A percentile compares a stretch with the other conserved stretches of the same genome.
Evolutionary conservation across 1,140 invertebrate genomes (phyloP).

Genomic region (Lepidurus apus): DNA sequence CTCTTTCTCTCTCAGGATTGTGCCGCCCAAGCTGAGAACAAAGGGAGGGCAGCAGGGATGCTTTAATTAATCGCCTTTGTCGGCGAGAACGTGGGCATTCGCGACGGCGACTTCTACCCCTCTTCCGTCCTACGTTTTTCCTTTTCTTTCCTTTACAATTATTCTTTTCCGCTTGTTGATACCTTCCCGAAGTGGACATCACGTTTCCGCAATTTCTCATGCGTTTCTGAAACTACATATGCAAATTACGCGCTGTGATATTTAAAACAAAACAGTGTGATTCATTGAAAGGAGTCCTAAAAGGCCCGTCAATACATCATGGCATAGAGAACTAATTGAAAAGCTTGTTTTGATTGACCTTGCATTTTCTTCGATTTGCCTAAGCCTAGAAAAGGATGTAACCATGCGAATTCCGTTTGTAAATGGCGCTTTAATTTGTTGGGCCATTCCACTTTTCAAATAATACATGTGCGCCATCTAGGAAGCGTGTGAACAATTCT

Average conservation of each 20-base stretch:
- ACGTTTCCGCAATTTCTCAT: neutral
- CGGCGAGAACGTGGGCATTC: slow-evolving; percentile 20
- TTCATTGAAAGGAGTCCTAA: too few species aligned
- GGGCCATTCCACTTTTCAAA: too few species aligned
- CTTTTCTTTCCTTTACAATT: neutral
- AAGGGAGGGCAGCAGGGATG: slow-evolving; percentile 20
- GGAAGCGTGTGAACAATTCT: too few species aligned
- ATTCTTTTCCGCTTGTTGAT: neutral
- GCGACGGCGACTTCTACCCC: neutral
- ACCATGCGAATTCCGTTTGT: too few species aligned
- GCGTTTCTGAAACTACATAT: neutral
- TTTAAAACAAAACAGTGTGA: too few species aligned
- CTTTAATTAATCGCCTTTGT: slow-evolving; percentile 22
- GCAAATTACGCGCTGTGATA: neutral
- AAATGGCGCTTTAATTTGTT: too few species aligned
- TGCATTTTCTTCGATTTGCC: too few species aligned
- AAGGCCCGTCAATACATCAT: too few species aligned
- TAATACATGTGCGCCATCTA: too few species aligned
- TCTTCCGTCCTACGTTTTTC: slow-evolving; percentile 6
- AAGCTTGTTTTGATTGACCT: too few species aligned
- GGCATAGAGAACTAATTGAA: too few species aligned
- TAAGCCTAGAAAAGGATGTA: too few species aligned
- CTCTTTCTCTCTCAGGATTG: neutral
- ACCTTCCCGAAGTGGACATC: neutral
- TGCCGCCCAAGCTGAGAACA: slow-evolving; percentile 20